phyloP scores from a whole-genome alignment of 2,113 vertebrate species.

The Lagopus muta region DNA sequence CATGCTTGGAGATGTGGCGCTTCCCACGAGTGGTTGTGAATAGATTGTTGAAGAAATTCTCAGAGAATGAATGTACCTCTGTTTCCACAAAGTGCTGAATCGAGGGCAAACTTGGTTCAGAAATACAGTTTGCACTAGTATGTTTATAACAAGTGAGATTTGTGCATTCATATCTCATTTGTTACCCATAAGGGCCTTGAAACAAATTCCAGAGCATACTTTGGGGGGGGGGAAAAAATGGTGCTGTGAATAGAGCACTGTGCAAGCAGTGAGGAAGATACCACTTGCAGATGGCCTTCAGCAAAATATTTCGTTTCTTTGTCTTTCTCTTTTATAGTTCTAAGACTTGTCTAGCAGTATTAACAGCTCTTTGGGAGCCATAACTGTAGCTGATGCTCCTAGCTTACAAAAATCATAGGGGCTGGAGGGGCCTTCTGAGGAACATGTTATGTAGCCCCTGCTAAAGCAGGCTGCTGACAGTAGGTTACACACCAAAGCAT shows the following conservation, averaged over 20 bases:
- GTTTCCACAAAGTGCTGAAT: conserved; percentile 21
- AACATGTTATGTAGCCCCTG: neutral
- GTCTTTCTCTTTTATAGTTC: neutral
- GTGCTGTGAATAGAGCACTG: neutral
- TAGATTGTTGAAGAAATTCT: conserved; percentile 56
- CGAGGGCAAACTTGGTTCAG: conserved; percentile 51
- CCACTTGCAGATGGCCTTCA: neutral
- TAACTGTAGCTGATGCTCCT: neutral
- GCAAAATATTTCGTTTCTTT: neutral
- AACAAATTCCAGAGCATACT: neutral
- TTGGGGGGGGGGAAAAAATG: no score
- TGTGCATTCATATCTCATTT: conserved; percentile 27
- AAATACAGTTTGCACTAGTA: conserved; percentile 7
- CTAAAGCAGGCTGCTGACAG: neutral
- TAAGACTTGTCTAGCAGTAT: neutral
- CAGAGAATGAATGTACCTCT: conserved; percentile 64
- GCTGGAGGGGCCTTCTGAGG: neutral
- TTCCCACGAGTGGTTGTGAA: conserved; percentile 60
- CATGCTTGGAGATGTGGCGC: neutral
- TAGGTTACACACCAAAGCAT: neutral
- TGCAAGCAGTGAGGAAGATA: neutral
- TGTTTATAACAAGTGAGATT: conserved; percentile 7
- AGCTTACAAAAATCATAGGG: neutral
- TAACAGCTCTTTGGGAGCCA: neutral
- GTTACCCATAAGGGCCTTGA: neutral